These are phyloP conservation scores for Bombus fervidus DNA, from an alignment of 1,140 invertebrate genomes.

Conservation along the genomic window DNA sequence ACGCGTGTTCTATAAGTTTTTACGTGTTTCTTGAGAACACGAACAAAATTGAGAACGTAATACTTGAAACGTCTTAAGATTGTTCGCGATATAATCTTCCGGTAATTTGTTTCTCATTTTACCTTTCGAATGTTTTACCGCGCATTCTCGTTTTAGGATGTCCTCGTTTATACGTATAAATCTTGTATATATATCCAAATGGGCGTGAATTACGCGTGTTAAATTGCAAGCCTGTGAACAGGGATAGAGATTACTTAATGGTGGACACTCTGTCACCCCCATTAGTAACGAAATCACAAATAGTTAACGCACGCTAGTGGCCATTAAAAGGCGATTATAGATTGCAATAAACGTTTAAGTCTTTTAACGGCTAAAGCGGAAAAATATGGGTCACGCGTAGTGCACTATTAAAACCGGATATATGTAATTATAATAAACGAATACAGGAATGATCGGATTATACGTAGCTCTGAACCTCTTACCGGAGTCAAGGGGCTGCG, in stretches of 20 bases:
- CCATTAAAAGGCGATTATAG: background rate
- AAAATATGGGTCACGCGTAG: conserved; percentile 14
- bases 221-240: background rate
- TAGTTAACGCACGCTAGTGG: background rate
- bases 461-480: too few species aligned
- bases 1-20: background rate
- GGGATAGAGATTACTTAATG: background rate
- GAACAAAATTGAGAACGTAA: background rate
- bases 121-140: background rate
- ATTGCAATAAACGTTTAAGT: background rate
- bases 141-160: background rate
- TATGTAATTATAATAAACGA: conserved; percentile 15
- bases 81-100: background rate
- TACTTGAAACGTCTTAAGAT: background rate
- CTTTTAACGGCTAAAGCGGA: background rate
- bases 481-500: background rate
- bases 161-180: background rate
- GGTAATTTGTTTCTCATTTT: background rate
- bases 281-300: conserved; percentile 1
- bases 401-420: background rate
- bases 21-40: background rate
- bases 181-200: background rate
- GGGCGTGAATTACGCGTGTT: background rate
- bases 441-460: background rate
- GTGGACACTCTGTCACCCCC: background rate